Conservation (phyloP, 2,113 vertebrate genomes). For the Lates calcarifer region DNA sequence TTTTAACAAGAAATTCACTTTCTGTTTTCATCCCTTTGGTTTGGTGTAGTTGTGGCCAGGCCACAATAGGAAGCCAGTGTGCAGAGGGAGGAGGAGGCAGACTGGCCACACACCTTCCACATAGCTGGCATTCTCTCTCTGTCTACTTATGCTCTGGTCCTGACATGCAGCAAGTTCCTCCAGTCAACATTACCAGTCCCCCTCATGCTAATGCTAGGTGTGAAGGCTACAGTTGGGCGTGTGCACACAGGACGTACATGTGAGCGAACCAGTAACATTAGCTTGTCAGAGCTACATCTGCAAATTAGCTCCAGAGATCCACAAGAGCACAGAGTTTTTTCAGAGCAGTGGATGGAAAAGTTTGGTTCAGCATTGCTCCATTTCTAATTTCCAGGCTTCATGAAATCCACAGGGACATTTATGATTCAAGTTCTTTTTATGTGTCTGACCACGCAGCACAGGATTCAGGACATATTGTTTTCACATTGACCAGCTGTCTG, state of each 20-base stretch:
- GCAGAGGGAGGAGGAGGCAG: not conserved
- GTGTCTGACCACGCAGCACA: no score
- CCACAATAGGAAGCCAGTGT: not conserved
- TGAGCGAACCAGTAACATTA: not conserved
- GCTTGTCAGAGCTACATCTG: not conserved
- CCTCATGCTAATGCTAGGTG: not conserved
- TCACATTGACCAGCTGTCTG: no score
- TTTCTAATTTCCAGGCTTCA: not conserved
- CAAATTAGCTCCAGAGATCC: not conserved
- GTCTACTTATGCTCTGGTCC: not conserved
- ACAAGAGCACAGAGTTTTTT: not conserved
- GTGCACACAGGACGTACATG: not conserved
- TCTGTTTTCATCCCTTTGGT: not conserved
- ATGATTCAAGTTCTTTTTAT: no score
- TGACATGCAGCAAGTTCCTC: not conserved
- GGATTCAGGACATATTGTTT: no score
- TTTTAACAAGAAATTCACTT: conserved; percentile 13
- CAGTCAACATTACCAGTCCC: not conserved
- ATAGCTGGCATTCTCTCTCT: conserved; percentile 26
- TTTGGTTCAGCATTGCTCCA: not conserved
- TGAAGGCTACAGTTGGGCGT: not conserved
- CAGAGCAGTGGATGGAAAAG: not conserved
- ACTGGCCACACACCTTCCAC: not conserved
- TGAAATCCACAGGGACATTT: not conserved
- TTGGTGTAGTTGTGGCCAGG: not conserved